Conservation (phyloP, 2,797 vertebrate genomes). For the Gymnocypris eckloni region DNA sequence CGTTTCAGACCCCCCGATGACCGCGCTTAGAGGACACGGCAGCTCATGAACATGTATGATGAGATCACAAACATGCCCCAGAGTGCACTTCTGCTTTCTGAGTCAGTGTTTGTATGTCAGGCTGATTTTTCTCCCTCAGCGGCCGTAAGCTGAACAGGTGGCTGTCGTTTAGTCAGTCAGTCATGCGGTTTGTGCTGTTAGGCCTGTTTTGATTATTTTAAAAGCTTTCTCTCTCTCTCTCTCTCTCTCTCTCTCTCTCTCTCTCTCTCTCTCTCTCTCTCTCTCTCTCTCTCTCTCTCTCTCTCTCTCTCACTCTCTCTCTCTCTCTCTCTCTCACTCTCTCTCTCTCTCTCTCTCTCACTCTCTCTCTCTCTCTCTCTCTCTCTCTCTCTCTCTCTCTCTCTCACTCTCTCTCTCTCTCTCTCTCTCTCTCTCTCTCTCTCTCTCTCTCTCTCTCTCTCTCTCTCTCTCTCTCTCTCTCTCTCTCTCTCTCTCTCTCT, state of each 20-base stretch:
- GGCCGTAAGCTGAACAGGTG: conserved; percentile 25
- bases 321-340: no score
- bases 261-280: not conserved
- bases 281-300: no score
- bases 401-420: not conserved
- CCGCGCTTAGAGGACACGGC: not conserved
- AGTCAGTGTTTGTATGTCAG: conserved; percentile 7
- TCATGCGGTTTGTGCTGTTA: conserved; percentile 6
- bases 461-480: no score
- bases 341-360: not conserved
- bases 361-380: not conserved
- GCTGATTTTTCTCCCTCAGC: conserved; percentile 19
- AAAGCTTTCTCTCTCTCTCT: not conserved
- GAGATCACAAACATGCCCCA: conserved; percentile 13
- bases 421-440: not conserved
- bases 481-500: no score
- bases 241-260: not conserved
- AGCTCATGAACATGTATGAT: conserved; percentile 26
- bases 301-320: no score
- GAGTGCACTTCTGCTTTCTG: conserved; percentile 22
- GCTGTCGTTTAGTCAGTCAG: conserved; percentile 25
- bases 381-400: not conserved
- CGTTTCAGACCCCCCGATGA: not conserved
- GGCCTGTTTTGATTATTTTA: conserved; percentile 1
- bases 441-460: no score